Conservation (phyloP, 2,113 vertebrate species). For the Nothobranchius kuhntae region DNA sequence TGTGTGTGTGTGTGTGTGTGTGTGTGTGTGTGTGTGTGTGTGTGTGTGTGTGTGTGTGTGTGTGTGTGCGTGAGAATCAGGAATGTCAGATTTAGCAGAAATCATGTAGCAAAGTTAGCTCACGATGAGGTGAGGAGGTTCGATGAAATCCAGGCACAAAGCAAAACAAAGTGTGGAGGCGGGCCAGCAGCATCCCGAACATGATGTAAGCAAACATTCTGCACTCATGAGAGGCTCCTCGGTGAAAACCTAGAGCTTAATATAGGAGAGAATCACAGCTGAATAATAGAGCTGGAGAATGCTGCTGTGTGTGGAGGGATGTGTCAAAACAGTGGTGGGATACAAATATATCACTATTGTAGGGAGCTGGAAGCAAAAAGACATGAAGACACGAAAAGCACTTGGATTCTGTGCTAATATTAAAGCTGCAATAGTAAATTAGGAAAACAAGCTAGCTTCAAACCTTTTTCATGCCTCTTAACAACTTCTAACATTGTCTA, state of each 20-base stretch:
- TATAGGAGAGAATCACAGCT: conserved; percentile 40
- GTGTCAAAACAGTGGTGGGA: conserved; percentile 22
- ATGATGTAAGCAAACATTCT: conserved; percentile 31
- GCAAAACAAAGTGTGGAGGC: conserved; percentile 43
- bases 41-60: not conserved
- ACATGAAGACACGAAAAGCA: conserved; percentile 18
- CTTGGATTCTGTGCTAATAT: conserved; percentile 11
- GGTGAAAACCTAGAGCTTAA: conserved; percentile 25
- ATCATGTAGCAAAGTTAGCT: conserved; percentile 22
- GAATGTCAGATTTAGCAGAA: conserved; percentile 39
- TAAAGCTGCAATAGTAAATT: not conserved
- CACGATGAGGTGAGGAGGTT: conserved; percentile 41
- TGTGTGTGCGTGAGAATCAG: conserved; percentile 14
- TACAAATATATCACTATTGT: conserved; percentile 33
- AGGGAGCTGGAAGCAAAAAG: conserved; percentile 2
- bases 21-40: not conserved
- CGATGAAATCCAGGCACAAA: conserved; percentile 57
- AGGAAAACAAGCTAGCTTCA: too few relatives aligned
- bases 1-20: conserved; percentile 9
- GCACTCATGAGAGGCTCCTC: conserved; percentile 25
- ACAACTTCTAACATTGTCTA: too few relatives aligned
- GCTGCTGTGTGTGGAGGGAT: conserved; percentile 6
- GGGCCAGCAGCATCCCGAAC: conserved; percentile 30
- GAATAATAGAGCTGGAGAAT: conserved; percentile 1
- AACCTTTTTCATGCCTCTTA: too few relatives aligned